These are phyloP conservation scores for Phanerotoma sp. DNA, from an alignment of 2,888 invertebrate species.

Conservation along the genomic window DNA sequence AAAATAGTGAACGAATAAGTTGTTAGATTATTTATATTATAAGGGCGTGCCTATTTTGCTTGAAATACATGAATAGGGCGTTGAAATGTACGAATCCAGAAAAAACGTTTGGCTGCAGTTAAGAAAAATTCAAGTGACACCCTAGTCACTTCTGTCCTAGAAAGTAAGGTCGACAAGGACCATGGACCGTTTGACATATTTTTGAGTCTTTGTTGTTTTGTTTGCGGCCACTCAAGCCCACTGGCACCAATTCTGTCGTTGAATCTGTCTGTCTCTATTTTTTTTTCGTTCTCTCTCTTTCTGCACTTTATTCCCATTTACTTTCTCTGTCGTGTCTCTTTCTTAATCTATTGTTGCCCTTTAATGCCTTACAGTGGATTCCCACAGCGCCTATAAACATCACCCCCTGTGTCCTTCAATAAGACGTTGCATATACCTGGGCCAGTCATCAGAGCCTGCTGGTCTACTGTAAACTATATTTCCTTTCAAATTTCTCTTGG, in stretches of 20 bases:
- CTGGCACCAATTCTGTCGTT: constrained; percentile 38
- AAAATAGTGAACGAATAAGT: constrained; percentile 14
- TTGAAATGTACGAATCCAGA: not conserved
- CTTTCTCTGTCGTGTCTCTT: constrained; percentile 4
- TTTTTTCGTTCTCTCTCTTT: constrained; percentile 8
- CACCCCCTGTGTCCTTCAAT: constrained; percentile 37
- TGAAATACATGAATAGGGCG: constrained; percentile 16
- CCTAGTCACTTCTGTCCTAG: constrained; percentile 32
- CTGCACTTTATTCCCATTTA: constrained; percentile 14
- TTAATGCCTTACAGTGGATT: constrained; percentile 39
- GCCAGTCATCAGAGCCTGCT: constrained; percentile 5
- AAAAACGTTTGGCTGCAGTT: not conserved
- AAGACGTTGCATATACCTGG: constrained; percentile 32
- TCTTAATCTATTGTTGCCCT: constrained; percentile 39
- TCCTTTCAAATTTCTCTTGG: not conserved
- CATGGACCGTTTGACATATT: constrained; percentile 48
- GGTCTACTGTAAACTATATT: constrained; percentile 15
- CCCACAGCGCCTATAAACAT: constrained; percentile 43
- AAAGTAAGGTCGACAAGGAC: constrained; percentile 30
- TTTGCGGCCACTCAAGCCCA: constrained; percentile 51
- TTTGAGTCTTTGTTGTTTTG: constrained; percentile 48
- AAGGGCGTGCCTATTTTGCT: not conserved
- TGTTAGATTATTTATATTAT: too few relatives aligned
- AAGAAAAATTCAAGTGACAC: constrained; percentile 27
- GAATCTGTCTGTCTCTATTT: constrained; percentile 33